phyloP scores from a whole-genome alignment of 2,113 vertebrate species.

The Sardina pilchardus region DNA sequence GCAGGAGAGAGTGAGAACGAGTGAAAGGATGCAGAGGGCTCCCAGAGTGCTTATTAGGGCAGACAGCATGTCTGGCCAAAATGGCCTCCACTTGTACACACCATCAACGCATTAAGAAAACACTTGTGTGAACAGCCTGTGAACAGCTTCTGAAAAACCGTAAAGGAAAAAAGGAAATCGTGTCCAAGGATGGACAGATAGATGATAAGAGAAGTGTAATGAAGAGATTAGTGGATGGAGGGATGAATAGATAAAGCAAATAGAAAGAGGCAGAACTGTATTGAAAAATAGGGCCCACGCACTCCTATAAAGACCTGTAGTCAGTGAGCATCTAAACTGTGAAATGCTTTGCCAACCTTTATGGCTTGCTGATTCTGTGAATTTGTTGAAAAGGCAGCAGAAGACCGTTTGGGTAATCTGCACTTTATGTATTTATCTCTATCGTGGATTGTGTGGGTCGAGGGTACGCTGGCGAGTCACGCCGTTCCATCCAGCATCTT shows the following conservation, averaged over 20 bases:
- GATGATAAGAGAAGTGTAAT: not conserved
- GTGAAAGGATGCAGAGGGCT: not conserved
- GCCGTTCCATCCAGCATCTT: too few species aligned
- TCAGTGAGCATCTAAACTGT: too few species aligned
- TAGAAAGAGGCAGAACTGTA: not conserved
- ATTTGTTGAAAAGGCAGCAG: too few species aligned
- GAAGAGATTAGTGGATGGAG: not conserved
- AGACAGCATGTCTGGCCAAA: slow-evolving; percentile 12
- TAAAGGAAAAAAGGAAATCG: not conserved
- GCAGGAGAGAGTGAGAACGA: not conserved
- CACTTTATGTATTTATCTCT: too few species aligned
- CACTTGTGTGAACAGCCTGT: not conserved
- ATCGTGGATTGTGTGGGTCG: too few species aligned
- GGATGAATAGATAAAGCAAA: not conserved
- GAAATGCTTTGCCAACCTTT: too few species aligned
- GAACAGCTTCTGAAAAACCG: not conserved
- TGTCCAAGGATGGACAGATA: not conserved
- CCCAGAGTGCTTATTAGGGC: not conserved
- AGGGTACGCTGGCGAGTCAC: too few species aligned
- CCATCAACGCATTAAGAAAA: not conserved
- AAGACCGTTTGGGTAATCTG: too few species aligned
- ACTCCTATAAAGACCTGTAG: too few species aligned
- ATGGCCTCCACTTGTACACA: not conserved
- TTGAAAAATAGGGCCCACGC: too few species aligned
- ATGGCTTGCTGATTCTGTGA: too few species aligned